Conservation (phyloP, 1,140 invertebrate species). For the Pemphigus obesinymphae region DNA sequence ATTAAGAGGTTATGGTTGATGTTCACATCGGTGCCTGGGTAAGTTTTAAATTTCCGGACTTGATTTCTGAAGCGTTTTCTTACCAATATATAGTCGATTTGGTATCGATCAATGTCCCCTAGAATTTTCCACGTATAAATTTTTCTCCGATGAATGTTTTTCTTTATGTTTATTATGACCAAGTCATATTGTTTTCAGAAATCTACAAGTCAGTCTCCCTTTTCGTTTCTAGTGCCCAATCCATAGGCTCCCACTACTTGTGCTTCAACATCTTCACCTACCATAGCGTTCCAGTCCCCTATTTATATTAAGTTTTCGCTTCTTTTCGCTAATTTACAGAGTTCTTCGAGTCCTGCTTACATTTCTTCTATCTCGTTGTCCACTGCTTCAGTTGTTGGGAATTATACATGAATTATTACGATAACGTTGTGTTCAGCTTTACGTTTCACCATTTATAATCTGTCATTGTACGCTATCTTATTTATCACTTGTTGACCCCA, state of each 20-base stretch:
- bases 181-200: too few species aligned
- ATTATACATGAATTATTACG: too few species aligned
- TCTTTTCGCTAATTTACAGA: too few species aligned
- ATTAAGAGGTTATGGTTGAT: too few species aligned
- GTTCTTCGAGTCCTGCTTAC: not conserved
- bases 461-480: not conserved
- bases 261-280: constrained; percentile 17
- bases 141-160: not conserved
- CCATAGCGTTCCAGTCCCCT: constrained; percentile 16
- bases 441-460: not conserved
- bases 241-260: too few species aligned
- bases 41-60: too few species aligned
- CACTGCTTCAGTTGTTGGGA: constrained; percentile 2
- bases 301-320: not conserved
- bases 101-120: too few species aligned
- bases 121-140: not conserved
- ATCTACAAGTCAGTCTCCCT: too few species aligned
- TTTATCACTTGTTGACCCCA: too few species aligned
- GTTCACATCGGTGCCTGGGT: too few species aligned
- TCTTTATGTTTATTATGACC: not conserved
- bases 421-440: not conserved
- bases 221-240: not conserved
- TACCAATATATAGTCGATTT: too few species aligned
- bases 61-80: too few species aligned
- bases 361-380: constrained; percentile 25